A percentile compares a stretch with the other conserved stretches of the same genome.
These are phyloP conservation scores for Sarcophaga caerulescens DNA, from an alignment of 2,888 invertebrate species.

Conservation along the genomic window DNA sequence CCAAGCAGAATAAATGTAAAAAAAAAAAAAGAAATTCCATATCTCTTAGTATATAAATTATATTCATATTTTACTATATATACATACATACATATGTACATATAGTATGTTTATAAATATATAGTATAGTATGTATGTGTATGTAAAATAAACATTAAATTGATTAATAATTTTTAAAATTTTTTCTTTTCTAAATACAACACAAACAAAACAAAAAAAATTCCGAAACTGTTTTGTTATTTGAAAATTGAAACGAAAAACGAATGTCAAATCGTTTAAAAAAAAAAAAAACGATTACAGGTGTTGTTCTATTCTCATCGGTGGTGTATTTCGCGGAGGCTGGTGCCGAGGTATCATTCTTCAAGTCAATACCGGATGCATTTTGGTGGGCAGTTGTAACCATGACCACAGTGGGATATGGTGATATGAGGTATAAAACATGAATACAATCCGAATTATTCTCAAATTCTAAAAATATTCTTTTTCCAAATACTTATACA, in stretches of 20 bases:
- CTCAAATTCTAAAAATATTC: background rate
- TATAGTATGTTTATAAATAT: too few relatives aligned
- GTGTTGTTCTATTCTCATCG: conserved; percentile 99
- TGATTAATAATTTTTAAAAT: conserved; percentile 27
- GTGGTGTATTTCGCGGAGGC: conserved; percentile 99
- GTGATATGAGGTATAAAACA: conserved; percentile 94
- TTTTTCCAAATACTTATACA: background rate
- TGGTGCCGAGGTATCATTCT: conserved; percentile 99
- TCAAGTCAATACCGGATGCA: conserved; percentile 99
- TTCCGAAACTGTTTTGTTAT: background rate
- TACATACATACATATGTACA: too few relatives aligned
- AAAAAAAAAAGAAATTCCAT: background rate
- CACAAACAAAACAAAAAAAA: conserved; percentile 23
- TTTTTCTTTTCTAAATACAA: conserved; percentile 39
- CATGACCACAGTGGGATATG: conserved; percentile 99
- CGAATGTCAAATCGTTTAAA: conserved; percentile 3
- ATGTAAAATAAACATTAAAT: conserved; percentile 2
- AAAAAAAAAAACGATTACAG: conserved; percentile 81
- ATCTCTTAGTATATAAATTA: too few relatives aligned
- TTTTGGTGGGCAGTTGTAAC: conserved; percentile 99
- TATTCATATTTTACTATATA: too few relatives aligned
- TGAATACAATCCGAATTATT: background rate
- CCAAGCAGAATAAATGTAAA: conserved; percentile 64
- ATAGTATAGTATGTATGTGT: too few relatives aligned
- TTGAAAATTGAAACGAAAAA: conserved; percentile 13